A percentile compares a stretch with the other conserved stretches of the same genome.
Conservation (phyloP, 35 echinoderm and acorn worm species). For the Eucidaris tribuloides region DNA sequence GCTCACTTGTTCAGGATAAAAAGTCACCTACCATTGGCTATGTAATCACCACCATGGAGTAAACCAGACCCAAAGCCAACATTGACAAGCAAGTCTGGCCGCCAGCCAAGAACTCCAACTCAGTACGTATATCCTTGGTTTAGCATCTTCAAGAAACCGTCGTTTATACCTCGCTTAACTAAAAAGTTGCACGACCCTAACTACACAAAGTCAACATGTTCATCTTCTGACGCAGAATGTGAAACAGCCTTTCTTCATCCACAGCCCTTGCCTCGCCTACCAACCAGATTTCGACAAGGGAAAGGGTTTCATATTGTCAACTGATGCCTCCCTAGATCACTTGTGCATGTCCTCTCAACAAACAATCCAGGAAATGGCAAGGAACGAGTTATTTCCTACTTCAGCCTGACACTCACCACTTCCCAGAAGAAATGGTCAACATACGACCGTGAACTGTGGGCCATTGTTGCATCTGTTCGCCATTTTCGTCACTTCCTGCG, state of each 20-base stretch:
- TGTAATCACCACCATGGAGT: background rate
- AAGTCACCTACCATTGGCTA: slow-evolving; percentile 45
- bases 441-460: slow-evolving; percentile 55
- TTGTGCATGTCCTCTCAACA: slow-evolving; percentile 44
- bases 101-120: background rate
- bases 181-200: background rate
- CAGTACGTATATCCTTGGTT: slow-evolving; percentile 9
- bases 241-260: slow-evolving; percentile 23
- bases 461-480: slow-evolving; percentile 57
- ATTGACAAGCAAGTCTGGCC: background rate
- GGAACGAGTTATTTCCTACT: slow-evolving; percentile 60
- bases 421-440: slow-evolving; percentile 45
- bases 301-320: slow-evolving; percentile 29
- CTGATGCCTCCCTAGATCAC: slow-evolving; percentile 48
- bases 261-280: slow-evolving; percentile 32
- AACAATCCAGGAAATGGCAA: slow-evolving; percentile 50
- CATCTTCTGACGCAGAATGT: background rate
- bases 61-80: slow-evolving; percentile 18
- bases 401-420: slow-evolving; percentile 40
- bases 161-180: slow-evolving; percentile 5
- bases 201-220: slow-evolving; percentile 5
- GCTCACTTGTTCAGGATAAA: slow-evolving; percentile 16
- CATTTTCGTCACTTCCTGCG: slow-evolving; percentile 68
- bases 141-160: background rate
- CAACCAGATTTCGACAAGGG: slow-evolving; percentile 41